Conservation (phyloP, 2,888 invertebrate genomes). For the Polyommatus icarus region DNA sequence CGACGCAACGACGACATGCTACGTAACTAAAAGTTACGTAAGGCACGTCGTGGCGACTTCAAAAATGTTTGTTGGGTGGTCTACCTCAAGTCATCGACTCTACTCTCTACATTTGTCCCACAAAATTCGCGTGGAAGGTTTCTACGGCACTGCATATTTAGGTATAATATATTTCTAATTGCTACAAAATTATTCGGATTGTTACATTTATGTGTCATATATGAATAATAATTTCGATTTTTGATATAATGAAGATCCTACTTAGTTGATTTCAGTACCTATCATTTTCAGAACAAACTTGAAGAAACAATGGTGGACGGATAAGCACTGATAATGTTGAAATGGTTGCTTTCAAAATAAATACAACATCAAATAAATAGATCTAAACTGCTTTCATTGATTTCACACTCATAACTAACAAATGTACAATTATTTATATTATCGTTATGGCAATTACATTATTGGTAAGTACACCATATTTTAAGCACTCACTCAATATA, state of each 20-base stretch:
- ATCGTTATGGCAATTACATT: not conserved
- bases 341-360: not conserved
- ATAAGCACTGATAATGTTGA: conserved; percentile 16
- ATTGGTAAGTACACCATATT: not conserved
- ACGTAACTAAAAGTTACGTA: too few relatives aligned
- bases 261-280: not conserved
- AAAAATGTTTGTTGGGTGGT: too few relatives aligned
- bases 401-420: not conserved
- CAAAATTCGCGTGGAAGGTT: not conserved
- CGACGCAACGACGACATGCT: too few relatives aligned
- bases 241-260: not conserved
- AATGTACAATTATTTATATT: not conserved
- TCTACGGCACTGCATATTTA: not conserved
- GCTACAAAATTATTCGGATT: not conserved
- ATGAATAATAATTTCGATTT: not conserved
- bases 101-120: not conserved
- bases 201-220: not conserved
- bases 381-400: not conserved
- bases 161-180: not conserved
- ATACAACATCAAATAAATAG: not conserved
- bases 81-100: not conserved
- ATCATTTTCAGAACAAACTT: not conserved
- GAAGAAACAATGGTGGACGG: conserved; percentile 1
- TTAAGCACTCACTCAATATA: not conserved
- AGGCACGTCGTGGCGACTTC: too few relatives aligned